Percentiles rank a stretch among this genome's conserved stretches.
phyloP scores from a whole-genome alignment of 2,113 vertebrate species.

The Carettochelys insculpta region DNA sequence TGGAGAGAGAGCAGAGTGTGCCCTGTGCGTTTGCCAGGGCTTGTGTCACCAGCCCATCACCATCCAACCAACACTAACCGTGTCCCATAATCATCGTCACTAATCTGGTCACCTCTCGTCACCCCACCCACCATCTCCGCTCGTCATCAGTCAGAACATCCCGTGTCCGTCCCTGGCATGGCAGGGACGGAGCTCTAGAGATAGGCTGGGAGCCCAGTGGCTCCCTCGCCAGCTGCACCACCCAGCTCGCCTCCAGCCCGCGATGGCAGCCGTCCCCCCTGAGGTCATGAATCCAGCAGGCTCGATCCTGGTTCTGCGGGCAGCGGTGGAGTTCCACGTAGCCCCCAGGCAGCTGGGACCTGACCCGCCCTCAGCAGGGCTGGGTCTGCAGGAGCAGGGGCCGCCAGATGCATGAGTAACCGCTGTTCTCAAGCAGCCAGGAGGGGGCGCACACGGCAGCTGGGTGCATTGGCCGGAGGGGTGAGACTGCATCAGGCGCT shows the following conservation, averaged over 20 bases:
- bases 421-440: neutral
- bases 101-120: neutral
- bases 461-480: neutral
- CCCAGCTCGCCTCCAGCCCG: neutral
- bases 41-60: neutral
- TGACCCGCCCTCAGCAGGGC: too few species aligned
- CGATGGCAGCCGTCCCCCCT: neutral
- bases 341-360: neutral
- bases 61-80: neutral
- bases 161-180: fast-evolving
- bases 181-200: neutral
- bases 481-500: neutral
- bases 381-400: neutral
- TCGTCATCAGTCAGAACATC: neutral
- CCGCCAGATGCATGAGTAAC: neutral
- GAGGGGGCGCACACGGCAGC: neutral
- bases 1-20: too few species aligned
- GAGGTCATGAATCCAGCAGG: neutral
- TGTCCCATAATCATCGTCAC: neutral
- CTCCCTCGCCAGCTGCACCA: neutral
- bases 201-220: neutral
- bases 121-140: neutral
- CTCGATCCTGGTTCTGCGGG: neutral
- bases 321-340: neutral
- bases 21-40: neutral